Evolutionary conservation across 2,888 invertebrate species (phyloP).

Genomic region (Lampropteryx suffumata): DNA sequence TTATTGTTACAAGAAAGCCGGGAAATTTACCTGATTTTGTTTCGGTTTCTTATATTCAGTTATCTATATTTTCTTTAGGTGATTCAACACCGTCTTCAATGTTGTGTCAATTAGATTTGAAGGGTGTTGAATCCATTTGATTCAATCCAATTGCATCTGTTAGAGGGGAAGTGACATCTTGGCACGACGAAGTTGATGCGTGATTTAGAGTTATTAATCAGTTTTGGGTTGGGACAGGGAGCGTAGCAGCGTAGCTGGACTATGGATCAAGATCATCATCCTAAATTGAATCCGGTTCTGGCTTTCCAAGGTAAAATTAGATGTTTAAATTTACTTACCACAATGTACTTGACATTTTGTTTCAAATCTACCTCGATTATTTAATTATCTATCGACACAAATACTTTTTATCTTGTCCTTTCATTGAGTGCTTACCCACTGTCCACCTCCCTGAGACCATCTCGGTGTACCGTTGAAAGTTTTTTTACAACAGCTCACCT

Average conservation of each 20-base stretch:
- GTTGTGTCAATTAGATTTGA: background rate
- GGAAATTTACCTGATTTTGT: background rate
- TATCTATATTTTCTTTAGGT: background rate
- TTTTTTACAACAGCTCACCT: no score
- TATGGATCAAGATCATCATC: conserved; percentile 72
- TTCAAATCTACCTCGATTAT: no score
- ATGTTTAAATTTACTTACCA: background rate
- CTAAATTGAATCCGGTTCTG: conserved; percentile 69
- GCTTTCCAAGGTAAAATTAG: conserved; percentile 66
- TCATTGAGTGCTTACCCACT: no score
- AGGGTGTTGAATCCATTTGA: background rate
- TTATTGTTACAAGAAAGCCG: background rate
- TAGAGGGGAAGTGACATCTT: conserved; percentile 26
- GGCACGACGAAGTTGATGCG: conserved; percentile 17
- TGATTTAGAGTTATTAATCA: conserved; percentile 14
- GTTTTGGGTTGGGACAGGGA: conserved; percentile 19
- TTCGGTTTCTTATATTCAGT: background rate
- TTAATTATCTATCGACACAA: no score
- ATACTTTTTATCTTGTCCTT: no score
- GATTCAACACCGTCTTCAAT: background rate
- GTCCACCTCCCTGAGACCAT: no score
- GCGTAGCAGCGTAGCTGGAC: conserved; percentile 7
- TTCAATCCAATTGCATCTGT: background rate
- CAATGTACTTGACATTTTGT: background rate
- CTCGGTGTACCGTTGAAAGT: no score